Evolutionary conservation across 2,888 invertebrate species (phyloP).

Genomic region (Notodonta ziczac): DNA sequence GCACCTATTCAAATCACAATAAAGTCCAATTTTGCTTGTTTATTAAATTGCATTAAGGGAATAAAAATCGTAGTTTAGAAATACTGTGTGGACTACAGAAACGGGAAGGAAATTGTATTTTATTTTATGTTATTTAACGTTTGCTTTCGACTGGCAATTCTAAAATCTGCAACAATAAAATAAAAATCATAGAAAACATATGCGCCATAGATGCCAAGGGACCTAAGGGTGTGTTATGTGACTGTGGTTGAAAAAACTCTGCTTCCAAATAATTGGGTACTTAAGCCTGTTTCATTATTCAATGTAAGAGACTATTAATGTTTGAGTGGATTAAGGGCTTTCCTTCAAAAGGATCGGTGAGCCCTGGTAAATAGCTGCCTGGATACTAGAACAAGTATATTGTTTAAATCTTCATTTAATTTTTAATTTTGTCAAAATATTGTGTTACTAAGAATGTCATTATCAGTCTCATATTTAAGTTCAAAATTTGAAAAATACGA

Average conservation of each 20-base stretch:
- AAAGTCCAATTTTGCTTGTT: background rate
- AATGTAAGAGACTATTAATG: constrained; percentile 32
- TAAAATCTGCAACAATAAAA: constrained; percentile 24
- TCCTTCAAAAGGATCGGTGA: background rate
- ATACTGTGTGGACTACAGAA: background rate
- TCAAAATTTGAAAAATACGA: too few relatives aligned
- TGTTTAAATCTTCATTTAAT: too few relatives aligned
- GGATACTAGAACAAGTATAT: too few relatives aligned
- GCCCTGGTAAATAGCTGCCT: constrained; percentile 9
- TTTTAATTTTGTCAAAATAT: too few relatives aligned
- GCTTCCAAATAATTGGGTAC: constrained; percentile 44
- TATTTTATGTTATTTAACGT: accelerated
- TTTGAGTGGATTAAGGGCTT: constrained; percentile 24
- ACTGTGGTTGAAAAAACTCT: constrained; percentile 51
- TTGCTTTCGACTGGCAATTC: background rate
- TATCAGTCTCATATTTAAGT: too few relatives aligned
- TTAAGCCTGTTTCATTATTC: constrained; percentile 48
- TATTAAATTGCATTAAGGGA: constrained; percentile 7
- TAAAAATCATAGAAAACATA: constrained; percentile 58
- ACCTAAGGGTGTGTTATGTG: constrained; percentile 48
- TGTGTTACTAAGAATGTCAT: too few relatives aligned
- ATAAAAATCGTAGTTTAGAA: background rate
- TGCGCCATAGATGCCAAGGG: constrained; percentile 61
- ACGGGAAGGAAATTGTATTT: background rate
- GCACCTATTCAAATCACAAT: accelerated